Evolutionary conservation across 2,113 vertebrate species (phyloP), one percentile per base, ranked within the genome.

Genomic region (Phocoena sinus): DNA sequence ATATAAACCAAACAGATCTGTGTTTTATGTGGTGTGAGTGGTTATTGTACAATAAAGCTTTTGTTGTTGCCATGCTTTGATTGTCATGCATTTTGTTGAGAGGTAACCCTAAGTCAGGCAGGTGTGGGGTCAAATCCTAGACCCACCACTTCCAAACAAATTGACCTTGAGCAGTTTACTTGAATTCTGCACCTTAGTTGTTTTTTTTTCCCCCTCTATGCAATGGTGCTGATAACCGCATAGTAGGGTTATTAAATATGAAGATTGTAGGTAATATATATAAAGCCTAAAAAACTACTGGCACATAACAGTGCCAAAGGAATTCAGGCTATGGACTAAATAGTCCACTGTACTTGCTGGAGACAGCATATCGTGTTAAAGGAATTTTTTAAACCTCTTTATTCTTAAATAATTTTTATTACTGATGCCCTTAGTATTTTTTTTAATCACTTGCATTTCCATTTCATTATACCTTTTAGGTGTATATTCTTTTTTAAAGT

Each of bases 361-460:
- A 96, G 73, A 81, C 31, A 86, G 1, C 38, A 36, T 89, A 33
- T 15, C 20, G 47, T 77, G 28, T 88, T 86, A 91, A 82, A 81
- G 8, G 6, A 58, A 44, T 84, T 68, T 96, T 87, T 38, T 33
- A 94, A 82, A 84, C 7, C 15, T 67, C 26, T 89, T 67, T 80
- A 63, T 83, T 31, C n/a, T 79, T 97, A 53, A 74, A 58, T 88
- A 28, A 71, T 68, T 97, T 91, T 95, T 93, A 44, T 82, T 92
- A n/a, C 79, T 90, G 38, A 56, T 63, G 15, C 82, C 70, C 12
- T 58, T 91, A 89, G 36, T 83, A 81, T 96, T 60, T 87, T 60
- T 80, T 89, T 82, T 26, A 73, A 53, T 96, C 8, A 82, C 38
- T 88, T 95, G 11, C 62, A 81, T 67, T 94, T 5, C 8, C n/a